phyloP scores from a whole-genome alignment of 2,797 vertebrate genomes.

The Vespertilio murinus region DNA sequence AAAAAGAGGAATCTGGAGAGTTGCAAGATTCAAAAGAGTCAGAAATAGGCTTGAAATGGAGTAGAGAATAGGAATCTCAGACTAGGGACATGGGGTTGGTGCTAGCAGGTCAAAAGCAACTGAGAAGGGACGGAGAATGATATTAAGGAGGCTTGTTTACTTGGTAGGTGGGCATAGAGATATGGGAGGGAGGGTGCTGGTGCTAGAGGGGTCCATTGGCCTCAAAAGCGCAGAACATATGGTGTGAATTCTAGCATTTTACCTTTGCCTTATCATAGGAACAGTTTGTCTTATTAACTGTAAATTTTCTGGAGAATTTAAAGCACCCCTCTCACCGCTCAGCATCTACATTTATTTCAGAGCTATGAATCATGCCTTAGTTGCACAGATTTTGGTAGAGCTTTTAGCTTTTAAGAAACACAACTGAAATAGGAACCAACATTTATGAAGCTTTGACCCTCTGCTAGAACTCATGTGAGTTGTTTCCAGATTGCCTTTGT shows the following conservation, averaged over 20 bases:
- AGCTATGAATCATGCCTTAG: background rate
- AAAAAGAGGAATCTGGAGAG: background rate
- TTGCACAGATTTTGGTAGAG: background rate
- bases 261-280: background rate
- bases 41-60: background rate
- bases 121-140: background rate
- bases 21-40: background rate
- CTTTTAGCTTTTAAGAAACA: background rate
- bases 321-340: background rate
- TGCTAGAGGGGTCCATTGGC: background rate
- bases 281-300: background rate
- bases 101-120: background rate
- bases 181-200: background rate
- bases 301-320: slow-evolving; percentile 23
- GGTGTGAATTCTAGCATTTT: background rate
- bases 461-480: background rate
- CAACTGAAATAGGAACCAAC: background rate
- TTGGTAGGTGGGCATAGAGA: background rate
- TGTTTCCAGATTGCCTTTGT: background rate
- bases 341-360: background rate
- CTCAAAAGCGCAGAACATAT: background rate
- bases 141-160: background rate
- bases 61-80: background rate
- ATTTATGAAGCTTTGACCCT: background rate
- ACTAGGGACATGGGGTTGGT: background rate